phyloP scores from a whole-genome alignment of 2,797 vertebrate species.

The Chiroxiphia lanceolata region DNA sequence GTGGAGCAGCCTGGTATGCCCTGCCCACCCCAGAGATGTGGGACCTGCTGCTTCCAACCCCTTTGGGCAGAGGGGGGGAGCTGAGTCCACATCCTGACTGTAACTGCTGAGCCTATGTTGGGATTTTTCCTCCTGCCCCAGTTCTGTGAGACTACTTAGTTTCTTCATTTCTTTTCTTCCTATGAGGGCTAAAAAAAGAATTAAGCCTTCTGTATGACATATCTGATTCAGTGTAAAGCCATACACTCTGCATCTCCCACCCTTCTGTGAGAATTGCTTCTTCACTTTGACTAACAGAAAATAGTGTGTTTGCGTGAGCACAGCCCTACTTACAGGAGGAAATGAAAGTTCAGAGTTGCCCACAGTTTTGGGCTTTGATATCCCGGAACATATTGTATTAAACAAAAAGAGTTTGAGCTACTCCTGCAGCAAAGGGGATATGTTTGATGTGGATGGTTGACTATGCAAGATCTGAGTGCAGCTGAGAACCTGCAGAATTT shows the following conservation, averaged over 20 bases:
- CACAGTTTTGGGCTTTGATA: background rate
- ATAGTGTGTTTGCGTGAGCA: background rate
- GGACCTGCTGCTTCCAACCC: background rate
- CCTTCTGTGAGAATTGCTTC: background rate
- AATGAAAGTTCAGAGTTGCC: background rate
- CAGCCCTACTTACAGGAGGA: background rate
- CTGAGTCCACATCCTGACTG: background rate
- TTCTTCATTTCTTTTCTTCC: background rate
- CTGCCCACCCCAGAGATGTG: background rate
- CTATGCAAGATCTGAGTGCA: background rate
- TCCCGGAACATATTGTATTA: background rate
- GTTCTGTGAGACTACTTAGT: background rate
- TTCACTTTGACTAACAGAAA: background rate
- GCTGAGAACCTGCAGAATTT: background rate
- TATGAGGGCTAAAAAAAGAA: background rate
- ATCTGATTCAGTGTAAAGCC: background rate
- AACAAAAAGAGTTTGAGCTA: background rate
- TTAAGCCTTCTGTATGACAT: background rate
- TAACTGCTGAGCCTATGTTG: background rate
- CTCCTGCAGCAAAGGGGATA: background rate
- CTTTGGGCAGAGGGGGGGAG: background rate
- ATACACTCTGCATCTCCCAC: background rate
- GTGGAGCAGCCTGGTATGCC: background rate
- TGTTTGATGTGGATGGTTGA: background rate
- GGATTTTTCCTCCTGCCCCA: background rate